Base-by-base conservation (phyloP, 2,888 invertebrate genomes). In the Mesodorylaimus sp. region DNA sequence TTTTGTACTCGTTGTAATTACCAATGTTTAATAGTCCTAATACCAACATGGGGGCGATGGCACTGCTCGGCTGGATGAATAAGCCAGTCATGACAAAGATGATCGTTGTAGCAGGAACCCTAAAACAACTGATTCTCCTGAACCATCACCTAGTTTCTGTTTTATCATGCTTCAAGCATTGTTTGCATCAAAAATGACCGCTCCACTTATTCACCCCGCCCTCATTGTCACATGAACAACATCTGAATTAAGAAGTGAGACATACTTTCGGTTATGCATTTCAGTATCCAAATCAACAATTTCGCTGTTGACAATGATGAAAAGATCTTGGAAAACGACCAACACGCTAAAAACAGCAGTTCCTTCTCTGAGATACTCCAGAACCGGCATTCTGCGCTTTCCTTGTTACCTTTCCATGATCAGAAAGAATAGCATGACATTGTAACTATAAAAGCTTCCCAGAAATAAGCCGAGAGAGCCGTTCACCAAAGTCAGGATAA, bases 281-380 rank as follows among this genome's bases (percentile, higher is more conserved):
- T 19, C 25, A 3, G 36, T 47, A 39, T 47, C 47, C 13, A 41
- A 16, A 16, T 47, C 47, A 25, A 47, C 39, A 21, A 47, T 41
- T 10, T 47, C 47, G 26, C 36, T 21, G 10, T 23, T 3, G 21
- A 47, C 21, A 3, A 47, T 26, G 16, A 16, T 23, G 37, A 21
- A 47, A 38, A 47, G 10, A 16, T 10, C n/a, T 26, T 37, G 36
- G 26, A 47, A 47, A 7, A 21, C 16, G 24, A 37, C 5, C 13
- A 47, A 21, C 19, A 47, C 16, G 26, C 47, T 47, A 25, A 24
- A 42, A 47, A 46, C n/a, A n/a, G n/a, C n/a, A n/a, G n/a, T n/a
- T n/a, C n/a, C n/a, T n/a, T n/a, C n/a, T n/a, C n/a, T n/a, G n/a
- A n/a, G n/a, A n/a, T n/a, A n/a, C n/a, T n/a, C n/a, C n/a, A n/a